These are phyloP conservation scores for Oceanodroma tethys DNA, from an alignment of 2,113 vertebrate species.

Conservation along the genomic window DNA sequence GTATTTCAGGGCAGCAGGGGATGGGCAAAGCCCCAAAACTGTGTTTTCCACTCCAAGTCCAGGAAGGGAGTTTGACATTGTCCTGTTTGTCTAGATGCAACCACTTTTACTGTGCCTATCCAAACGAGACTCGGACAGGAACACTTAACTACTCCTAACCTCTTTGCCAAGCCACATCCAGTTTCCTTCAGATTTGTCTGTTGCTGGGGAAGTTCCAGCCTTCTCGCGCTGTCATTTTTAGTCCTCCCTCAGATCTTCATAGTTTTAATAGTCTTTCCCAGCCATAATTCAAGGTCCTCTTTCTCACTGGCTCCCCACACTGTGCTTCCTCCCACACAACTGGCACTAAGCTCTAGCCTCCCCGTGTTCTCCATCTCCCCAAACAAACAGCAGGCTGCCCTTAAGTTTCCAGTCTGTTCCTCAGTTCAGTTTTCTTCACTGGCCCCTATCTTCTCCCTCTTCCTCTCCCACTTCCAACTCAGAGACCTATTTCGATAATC, in stretches of 20 bases:
- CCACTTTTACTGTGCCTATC: background rate
- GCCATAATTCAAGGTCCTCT: background rate
- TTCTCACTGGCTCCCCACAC: background rate
- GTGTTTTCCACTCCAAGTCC: background rate
- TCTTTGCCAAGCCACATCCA: background rate
- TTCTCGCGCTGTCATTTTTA: background rate
- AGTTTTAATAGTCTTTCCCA: background rate
- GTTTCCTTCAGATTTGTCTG: background rate
- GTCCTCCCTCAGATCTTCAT: background rate
- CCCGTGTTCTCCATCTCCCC: background rate
- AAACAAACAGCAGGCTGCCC: background rate
- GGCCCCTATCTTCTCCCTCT: background rate
- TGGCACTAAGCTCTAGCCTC: background rate
- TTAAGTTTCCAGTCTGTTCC: background rate
- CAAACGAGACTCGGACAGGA: rapidly evolving
- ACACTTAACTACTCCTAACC: background rate
- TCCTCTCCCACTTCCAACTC: background rate
- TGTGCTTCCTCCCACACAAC: background rate
- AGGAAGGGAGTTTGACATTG: background rate
- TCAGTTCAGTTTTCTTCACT: background rate
- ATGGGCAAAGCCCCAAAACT: background rate
- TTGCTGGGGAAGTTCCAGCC: background rate
- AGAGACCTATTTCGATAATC: background rate
- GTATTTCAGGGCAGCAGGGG: background rate
- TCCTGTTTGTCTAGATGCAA: background rate